Conservation (phyloP, 2,888 invertebrate genomes). For the Nysson spinosus region DNA sequence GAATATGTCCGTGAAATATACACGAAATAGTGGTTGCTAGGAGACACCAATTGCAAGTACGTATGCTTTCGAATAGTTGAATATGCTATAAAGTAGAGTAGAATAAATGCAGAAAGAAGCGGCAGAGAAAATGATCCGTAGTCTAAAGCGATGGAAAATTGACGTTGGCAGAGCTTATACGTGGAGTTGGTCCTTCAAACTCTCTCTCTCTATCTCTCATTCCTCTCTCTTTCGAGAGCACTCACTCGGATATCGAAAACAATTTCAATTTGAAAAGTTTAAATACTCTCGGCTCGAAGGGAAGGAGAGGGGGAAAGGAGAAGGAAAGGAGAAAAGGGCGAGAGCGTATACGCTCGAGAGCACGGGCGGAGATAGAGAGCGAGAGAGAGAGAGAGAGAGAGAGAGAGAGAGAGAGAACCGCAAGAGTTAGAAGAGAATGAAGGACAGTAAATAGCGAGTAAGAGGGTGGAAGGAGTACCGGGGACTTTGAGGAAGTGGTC, state of each 20-base stretch:
- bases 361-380: constrained; percentile 27
- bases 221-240: constrained; percentile 56
- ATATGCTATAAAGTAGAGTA: too few species aligned
- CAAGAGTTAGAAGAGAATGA: constrained; percentile 9
- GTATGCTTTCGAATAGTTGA: too few species aligned
- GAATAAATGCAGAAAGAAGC: constrained; percentile 3
- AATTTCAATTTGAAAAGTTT: constrained; percentile 76
- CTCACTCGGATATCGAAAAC: constrained; percentile 71
- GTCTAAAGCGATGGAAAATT: constrained; percentile 32
- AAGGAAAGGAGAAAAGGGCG: constrained; percentile 7
- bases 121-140: constrained; percentile 15
- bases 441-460: constrained; percentile 26
- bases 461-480: constrained; percentile 32
- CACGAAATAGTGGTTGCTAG: too few species aligned
- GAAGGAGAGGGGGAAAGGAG: constrained; percentile 9
- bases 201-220: not conserved
- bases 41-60: too few species aligned
- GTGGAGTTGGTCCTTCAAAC: not conserved
- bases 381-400: constrained; percentile 16
- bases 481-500: constrained; percentile 63
- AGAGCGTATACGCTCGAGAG: constrained; percentile 18
- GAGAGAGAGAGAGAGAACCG: constrained; percentile 24
- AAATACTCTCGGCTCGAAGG: constrained; percentile 56
- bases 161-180: constrained; percentile 4
- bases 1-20: too few species aligned